Conservation (phyloP, 2,797 vertebrate species). For the Semotilus atromaculatus region DNA sequence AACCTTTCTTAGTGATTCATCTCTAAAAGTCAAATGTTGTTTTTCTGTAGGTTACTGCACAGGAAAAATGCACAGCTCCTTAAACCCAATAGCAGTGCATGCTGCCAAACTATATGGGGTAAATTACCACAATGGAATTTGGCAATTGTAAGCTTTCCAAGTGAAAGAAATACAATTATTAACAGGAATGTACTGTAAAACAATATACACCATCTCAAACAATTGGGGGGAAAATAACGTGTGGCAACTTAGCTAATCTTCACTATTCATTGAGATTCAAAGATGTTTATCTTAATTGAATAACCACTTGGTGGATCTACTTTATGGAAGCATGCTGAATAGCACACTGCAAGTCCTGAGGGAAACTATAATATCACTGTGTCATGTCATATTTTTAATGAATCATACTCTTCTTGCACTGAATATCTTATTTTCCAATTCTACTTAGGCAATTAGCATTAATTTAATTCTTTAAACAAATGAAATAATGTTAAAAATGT, state of each 20-base stretch:
- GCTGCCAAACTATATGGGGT: background rate
- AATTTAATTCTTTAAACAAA: background rate
- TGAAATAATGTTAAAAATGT: background rate
- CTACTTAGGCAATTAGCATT: background rate
- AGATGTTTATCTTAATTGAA: constrained; percentile 11
- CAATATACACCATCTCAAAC: background rate
- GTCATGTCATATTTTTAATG: constrained; percentile 2
- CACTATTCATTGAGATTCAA: background rate
- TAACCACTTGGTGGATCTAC: constrained; percentile 12
- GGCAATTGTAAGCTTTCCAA: background rate
- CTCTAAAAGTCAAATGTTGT: background rate
- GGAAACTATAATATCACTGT: background rate
- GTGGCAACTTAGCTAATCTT: background rate
- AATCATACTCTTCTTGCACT: background rate
- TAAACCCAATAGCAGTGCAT: background rate
- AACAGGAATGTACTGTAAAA: background rate
- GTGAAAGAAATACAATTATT: background rate
- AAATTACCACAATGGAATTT: background rate
- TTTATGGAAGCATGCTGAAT: background rate
- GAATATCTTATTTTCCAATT: constrained; percentile 11
- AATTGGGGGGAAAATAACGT: background rate
- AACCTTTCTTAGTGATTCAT: no score
- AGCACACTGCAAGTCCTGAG: background rate
- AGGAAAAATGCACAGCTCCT: no score
- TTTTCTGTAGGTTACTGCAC: background rate